Percentiles rank a stretch among this genome's conserved stretches.
phyloP scores from a whole-genome alignment of 2,113 vertebrate species.

The Chaenogobius annularis region DNA sequence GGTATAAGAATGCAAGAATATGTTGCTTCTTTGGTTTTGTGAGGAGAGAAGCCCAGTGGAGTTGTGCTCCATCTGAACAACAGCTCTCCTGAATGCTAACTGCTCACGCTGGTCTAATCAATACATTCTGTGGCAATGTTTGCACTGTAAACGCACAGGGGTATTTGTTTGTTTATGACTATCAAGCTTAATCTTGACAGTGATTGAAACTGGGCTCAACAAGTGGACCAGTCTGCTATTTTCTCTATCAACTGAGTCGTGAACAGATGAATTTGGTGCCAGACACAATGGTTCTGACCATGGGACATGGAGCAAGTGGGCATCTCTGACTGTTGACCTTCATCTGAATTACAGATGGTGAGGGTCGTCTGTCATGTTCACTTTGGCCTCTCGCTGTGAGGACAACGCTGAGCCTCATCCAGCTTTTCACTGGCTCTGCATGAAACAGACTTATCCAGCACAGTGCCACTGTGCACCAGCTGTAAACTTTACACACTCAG shows the following conservation, averaged over 20 bases:
- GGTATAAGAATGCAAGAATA: conserved; percentile 40
- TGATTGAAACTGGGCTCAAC: neutral
- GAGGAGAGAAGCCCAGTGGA: conserved; percentile 53
- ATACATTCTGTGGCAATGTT: conserved; percentile 29
- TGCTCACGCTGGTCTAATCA: conserved; percentile 37
- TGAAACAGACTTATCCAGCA: conserved; percentile 49
- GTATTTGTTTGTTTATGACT: conserved; percentile 17
- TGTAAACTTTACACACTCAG: conserved; percentile 31
- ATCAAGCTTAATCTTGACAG: conserved; percentile 18
- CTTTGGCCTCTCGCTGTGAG: conserved; percentile 27
- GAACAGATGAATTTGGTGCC: conserved; percentile 24
- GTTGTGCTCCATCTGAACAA: conserved; percentile 45
- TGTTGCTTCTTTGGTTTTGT: conserved; percentile 55
- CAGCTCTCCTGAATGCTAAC: conserved; percentile 23
- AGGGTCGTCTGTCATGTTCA: conserved; percentile 45
- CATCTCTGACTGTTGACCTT: conserved; percentile 58
- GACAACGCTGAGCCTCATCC: conserved; percentile 29
- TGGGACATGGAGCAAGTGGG: conserved; percentile 1
- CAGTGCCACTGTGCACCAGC: conserved; percentile 3
- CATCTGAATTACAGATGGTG: conserved; percentile 26
- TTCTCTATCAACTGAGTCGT: neutral
- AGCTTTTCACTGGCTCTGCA: conserved; percentile 46
- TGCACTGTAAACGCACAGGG: conserved; percentile 14
- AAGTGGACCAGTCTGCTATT: neutral
- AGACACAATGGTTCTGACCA: conserved; percentile 22